Base-by-base conservation (phyloP, 2,113 vertebrate species). In the Nanorana parkeri region DNA sequence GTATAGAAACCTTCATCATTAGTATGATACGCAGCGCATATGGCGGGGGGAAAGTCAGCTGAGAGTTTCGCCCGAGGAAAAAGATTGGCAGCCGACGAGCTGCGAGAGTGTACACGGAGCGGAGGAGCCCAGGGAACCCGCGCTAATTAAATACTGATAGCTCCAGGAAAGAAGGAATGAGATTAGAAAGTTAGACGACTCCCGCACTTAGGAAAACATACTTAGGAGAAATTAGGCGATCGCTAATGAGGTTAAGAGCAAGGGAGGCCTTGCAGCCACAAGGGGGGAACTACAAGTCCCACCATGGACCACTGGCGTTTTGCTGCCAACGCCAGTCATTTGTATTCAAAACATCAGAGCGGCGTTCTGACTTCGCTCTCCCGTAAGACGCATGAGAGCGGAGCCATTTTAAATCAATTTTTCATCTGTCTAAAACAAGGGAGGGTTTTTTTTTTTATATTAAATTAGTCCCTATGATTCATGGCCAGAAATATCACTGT, bases 71-170 rank as follows among this genome's bases (percentile, higher is more conserved):
- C 79, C 79, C 6, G 36, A 73, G 79, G 79, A 51, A 63, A 36
- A 81, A 51, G 56, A 81, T 61, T 65, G 41, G 29, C 19, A 56
- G 76, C 54, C 64, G 58, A 79, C 68, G 64, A 19, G 54, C 36
- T 75, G 61, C 36, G 29, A 75, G 55, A 29, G 54, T 21, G 71
- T 13, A 19, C 26, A 26, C 60, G 15, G 21, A 29, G 63, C 16
- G 19, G 19, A 32, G 71, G 54, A 75, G 54, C 55, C 1, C 17
- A 61, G 72, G 72, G 72, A 75, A 21, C 23, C 4, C n/a, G 28
- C 55, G 20, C 72, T 75, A 75, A 75, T 75, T 60, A 75, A 75
- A 75, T 60, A 55, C 36, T 75, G 72, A 75, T 75, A 75, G 72
- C 72, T 60, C n/a, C 61, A 75, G 72, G 72, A 75, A 16, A 75